Base-by-base conservation (phyloP, 1,140 invertebrate species). In the Portunus trituberculatus region DNA sequence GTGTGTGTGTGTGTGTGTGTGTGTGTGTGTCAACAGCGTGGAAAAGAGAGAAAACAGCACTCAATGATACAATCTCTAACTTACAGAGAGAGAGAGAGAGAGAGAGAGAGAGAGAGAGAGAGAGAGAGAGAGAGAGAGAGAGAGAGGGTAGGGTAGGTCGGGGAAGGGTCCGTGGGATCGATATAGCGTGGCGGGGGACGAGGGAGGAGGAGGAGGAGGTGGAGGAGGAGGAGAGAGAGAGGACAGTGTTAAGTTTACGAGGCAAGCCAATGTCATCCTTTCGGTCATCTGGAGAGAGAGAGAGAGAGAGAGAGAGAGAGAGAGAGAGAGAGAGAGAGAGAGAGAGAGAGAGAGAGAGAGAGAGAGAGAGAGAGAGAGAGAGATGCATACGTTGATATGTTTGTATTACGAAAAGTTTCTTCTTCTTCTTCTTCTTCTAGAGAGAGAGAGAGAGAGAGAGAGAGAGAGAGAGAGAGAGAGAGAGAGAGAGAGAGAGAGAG, bases 261-360 rank as follows among this genome's bases (percentile, higher is more conserved):
- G 52, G 20, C 52, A 59, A 59, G 52, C 52, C 52, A 59, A 59
- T 59, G 52, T 10, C 52, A 59, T 59, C 52, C 52, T 59, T 59
- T 59, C 20, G 52, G 52, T 59, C 52, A 59, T 59, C 52, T 59
- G 52, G 10, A 20, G 14, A 91, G 14, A 39, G 12, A 91, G 39
- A 48, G 32, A 39, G 45, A 4, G 45, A 46, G 45, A 45, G 45
- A 46, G 39, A 39, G 39, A 46, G 48, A 29, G 48, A 46, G 29
- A 46, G 29, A 59, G 29, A 46, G 48, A 59, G 39, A 39, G 39
- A 76, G 52, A 92, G 91, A 92, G 48, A 92, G 28, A 92, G 52
- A 92, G 52, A 92, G 59, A 82, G 91, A 92, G n/a, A 76, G 52
- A 92, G 87, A 89, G 87, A 89, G 87, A 7, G 87, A 28, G 7